These are phyloP conservation scores for Coccyzus lansbergi DNA, from an alignment of 2,797 vertebrate genomes.

Conservation along the genomic window DNA sequence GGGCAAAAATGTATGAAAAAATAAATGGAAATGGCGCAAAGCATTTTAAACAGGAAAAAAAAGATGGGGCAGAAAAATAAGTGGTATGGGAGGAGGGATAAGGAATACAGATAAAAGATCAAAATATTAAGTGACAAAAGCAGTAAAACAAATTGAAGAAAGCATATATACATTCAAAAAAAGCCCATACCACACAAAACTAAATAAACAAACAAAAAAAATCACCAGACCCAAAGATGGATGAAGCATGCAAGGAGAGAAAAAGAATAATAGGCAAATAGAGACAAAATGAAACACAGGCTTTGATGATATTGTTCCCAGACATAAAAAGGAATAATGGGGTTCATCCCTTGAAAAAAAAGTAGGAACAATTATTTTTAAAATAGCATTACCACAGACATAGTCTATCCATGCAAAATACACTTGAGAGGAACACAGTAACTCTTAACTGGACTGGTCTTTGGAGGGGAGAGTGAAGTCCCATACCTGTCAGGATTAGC, in stretches of 20 bases:
- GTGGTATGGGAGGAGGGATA: background rate
- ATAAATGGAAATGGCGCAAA: background rate
- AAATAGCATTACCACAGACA: background rate
- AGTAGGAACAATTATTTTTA: background rate
- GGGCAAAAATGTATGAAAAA: slow-evolving; percentile 10
- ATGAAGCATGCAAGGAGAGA: background rate
- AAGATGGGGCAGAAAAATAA: background rate
- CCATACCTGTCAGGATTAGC: background rate
- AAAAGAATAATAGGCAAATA: background rate
- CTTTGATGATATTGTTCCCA: background rate
- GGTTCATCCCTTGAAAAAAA: background rate
- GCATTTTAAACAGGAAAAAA: background rate
- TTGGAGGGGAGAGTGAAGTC: background rate
- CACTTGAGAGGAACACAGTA: background rate
- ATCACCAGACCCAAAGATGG: background rate
- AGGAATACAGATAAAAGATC: background rate
- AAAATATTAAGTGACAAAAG: background rate
- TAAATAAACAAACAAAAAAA: background rate
- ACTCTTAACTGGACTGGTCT: background rate
- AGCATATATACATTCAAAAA: background rate
- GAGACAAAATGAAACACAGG: background rate
- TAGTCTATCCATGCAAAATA: background rate
- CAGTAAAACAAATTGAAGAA: background rate
- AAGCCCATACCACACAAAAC: background rate
- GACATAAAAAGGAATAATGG: background rate